Percentiles rank a stretch among this genome's conserved stretches.
phyloP scores from a whole-genome alignment of 2,797 vertebrate genomes.

The Clarias pachynema region DNA sequence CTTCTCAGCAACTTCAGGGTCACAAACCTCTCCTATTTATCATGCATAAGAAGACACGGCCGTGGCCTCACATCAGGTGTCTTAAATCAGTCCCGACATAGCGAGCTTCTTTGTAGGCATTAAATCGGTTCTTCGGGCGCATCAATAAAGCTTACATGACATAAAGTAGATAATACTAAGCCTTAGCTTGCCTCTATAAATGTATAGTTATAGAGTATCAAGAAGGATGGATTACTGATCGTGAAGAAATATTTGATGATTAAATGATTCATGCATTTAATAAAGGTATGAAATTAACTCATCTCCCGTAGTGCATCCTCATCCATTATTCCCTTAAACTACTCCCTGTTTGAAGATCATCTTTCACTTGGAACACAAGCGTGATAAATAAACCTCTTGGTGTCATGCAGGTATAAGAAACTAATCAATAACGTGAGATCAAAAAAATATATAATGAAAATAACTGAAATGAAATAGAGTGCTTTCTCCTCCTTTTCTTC shows the following conservation, averaged over 20 bases:
- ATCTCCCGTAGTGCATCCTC: too few relatives aligned
- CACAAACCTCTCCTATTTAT: too few relatives aligned
- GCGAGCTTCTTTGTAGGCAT: neutral
- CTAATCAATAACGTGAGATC: neutral
- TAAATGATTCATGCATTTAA: too few relatives aligned
- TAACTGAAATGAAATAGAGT: neutral
- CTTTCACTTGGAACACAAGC: neutral
- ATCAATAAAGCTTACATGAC: neutral
- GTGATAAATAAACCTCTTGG: neutral
- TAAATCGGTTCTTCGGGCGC: neutral
- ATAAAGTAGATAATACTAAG: too few relatives aligned
- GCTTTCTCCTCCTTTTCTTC: neutral
- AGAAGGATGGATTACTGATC: too few relatives aligned
- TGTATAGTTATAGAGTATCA: neutral
- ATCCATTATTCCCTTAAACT: neutral
- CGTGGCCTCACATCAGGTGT: too few relatives aligned
- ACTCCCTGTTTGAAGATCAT: neutral
- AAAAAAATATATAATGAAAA: neutral
- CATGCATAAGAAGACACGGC: too few relatives aligned
- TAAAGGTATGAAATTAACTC: too few relatives aligned
- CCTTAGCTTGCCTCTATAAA: neutral
- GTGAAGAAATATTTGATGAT: too few relatives aligned
- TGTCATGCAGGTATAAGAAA: neutral
- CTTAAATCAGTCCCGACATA: too few relatives aligned
- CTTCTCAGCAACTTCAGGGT: too few relatives aligned